Base-by-base conservation (phyloP, 2,113 vertebrate genomes). In the Mystacornis crossleyi region DNA sequence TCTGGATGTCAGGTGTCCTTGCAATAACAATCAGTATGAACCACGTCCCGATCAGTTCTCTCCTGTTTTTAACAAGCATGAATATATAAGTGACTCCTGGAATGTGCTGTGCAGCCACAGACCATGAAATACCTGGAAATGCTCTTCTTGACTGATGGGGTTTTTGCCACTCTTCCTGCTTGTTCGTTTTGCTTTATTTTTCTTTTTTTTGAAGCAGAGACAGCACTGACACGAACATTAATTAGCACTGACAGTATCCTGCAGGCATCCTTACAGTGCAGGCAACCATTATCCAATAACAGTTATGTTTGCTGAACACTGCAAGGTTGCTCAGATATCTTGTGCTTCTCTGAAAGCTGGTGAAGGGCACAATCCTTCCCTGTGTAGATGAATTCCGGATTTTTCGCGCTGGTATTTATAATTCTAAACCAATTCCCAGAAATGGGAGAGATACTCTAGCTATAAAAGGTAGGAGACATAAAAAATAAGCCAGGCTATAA, bases 201-300 rank as follows among this genome's bases (percentile, higher is more conserved):
- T 54, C 40, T 72, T 74, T 34, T 74, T 34, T 75, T 89, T 89
- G 66, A 21, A 86, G 21, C 60, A 55, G 85, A 66, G 67, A 3
- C 75, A 67, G 51, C 84, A 58, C 29, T 70, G 93, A 85, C 78
- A 69, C 18, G 90, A 53, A 89, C 71, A 28, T 24, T 90, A 92
- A 95, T 93, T 83, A 94, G 65, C 81, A 81, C n/a, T 86, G 91
- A 96, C 96, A 86, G 4, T n/a, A 33, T 53, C 90, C 86, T 93
- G 71, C 91, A 94, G 93, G 95, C 88, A 61, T 86, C 83, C 87
- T 85, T 50, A 51, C 75, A 65, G 55, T 64, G 12, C 45, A 86
- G 87, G 40, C 92, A 93, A 2, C 80, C 34, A 28, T 58, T 93
- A 69, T 42, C 62, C 86, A 55, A 1, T 74, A 88, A 47, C 54